Percentiles rank a stretch among this genome's conserved stretches.
Evolutionary conservation across 1,140 invertebrate species (phyloP).

Genomic region (Zeugodacus cucurbitae): DNA sequence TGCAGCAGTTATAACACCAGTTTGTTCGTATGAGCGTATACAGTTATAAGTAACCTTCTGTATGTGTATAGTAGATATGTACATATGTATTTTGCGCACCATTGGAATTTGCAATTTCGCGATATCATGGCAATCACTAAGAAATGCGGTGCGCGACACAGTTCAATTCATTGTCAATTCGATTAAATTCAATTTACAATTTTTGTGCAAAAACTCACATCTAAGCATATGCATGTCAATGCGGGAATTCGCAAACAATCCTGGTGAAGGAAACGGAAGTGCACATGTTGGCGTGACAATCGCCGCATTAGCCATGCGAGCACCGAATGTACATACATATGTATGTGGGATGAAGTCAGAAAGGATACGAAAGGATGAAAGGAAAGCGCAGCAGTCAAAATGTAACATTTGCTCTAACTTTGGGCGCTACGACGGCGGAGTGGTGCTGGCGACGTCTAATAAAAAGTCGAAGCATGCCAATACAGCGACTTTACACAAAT

Average conservation of each 20-base stretch:
- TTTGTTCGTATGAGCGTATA: background rate
- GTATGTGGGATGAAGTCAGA: background rate
- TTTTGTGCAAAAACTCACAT: background rate
- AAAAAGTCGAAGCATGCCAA: slow-evolving; percentile 22
- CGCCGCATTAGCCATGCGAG: background rate
- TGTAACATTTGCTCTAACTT: background rate
- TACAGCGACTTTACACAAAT: background rate
- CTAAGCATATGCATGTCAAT: background rate
- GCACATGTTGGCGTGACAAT: slow-evolving; percentile 22
- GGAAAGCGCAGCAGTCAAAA: background rate
- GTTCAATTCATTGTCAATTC: slow-evolving; percentile 22
- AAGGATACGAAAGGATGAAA: background rate
- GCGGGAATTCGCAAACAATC: background rate
- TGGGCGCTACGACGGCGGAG: too few species aligned
- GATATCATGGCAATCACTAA: background rate
- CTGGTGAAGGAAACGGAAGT: background rate
- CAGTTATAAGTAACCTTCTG: background rate
- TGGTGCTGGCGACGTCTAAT: background rate
- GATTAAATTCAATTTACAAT: slow-evolving; percentile 31
- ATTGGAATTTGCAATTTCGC: slow-evolving; percentile 21
- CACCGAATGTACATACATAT: background rate
- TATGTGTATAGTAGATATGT: background rate
- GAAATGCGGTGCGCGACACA: background rate
- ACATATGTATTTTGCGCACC: background rate
- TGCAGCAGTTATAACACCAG: background rate